phyloP scores from a whole-genome alignment of 2,113 vertebrate genomes.

The Odontophorus gujanensis region DNA sequence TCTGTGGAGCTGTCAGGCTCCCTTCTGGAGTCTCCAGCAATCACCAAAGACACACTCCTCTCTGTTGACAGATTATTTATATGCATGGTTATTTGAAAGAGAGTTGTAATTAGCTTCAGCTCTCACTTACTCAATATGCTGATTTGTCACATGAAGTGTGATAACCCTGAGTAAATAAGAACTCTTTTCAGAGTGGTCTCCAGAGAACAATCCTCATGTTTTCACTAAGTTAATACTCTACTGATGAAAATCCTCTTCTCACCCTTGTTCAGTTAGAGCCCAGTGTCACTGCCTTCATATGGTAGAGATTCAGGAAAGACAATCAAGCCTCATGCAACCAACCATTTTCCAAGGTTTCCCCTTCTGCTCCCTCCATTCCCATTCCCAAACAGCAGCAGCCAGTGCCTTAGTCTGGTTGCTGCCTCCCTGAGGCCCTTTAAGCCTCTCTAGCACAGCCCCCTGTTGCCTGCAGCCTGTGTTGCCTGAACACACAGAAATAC shows the following conservation, averaged over 20 bases:
- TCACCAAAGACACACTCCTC: constrained; percentile 33
- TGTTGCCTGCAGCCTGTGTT: not conserved
- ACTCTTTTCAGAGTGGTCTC: not conserved
- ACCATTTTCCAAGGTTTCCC: not conserved
- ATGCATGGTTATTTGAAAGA: constrained; percentile 32
- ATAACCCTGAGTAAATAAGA: not conserved
- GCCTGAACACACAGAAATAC: not conserved
- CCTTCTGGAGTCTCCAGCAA: constrained; percentile 28
- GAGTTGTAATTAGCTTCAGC: not conserved
- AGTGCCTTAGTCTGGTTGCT: not conserved
- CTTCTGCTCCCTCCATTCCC: not conserved
- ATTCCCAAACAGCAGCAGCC: not conserved
- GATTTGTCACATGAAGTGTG: not conserved
- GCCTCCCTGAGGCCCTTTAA: not conserved
- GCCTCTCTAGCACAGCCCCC: not conserved
- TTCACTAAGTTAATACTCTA: not conserved
- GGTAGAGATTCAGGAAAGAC: not conserved
- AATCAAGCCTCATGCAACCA: not conserved
- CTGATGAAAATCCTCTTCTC: not conserved
- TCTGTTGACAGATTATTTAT: constrained; percentile 73
- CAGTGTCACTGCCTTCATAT: rapidly evolving
- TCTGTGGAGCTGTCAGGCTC: constrained; percentile 48
- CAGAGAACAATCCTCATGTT: not conserved
- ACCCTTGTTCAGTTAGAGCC: not conserved
- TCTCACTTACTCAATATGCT: not conserved